phyloP scores from a whole-genome alignment of 2,113 vertebrate genomes.

The Erinaceus europaeus region DNA sequence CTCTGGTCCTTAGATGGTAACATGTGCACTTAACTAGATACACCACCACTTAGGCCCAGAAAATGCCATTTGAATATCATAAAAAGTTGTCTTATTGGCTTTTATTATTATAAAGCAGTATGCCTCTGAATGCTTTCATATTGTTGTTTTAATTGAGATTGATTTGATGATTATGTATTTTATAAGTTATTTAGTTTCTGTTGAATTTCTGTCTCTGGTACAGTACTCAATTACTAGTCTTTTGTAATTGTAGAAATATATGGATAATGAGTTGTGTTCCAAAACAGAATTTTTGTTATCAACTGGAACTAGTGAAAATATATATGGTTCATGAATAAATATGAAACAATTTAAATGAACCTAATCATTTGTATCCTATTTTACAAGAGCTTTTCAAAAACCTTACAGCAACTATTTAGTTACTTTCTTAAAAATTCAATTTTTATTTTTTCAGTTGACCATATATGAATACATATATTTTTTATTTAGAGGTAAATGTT shows the following conservation, averaged over 20 bases:
- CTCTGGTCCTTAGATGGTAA: too few species aligned
- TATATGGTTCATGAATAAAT: conserved; percentile 21
- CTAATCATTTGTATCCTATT: conserved; percentile 21
- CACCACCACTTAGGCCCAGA: too few species aligned
- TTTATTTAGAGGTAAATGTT: conserved; percentile 84
- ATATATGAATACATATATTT: conserved; percentile 58
- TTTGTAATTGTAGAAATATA: conserved; percentile 23
- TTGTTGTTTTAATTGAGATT: conserved; percentile 61
- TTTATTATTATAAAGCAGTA: conserved; percentile 40
- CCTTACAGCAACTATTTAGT: not conserved
- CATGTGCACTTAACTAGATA: too few species aligned
- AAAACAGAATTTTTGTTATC: conserved; percentile 20
- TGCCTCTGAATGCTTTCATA: conserved; percentile 27
- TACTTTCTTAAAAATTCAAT: conserved; percentile 50
- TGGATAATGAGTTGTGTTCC: conserved; percentile 12
- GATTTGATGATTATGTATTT: conserved; percentile 44
- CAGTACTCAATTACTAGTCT: conserved; percentile 17
- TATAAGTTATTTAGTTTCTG: not conserved
- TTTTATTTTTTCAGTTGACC: conserved; percentile 63
- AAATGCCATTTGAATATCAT: conserved; percentile 9
- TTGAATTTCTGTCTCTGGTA: conserved; percentile 37
- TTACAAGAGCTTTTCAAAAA: conserved; percentile 48
- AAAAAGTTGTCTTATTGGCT: conserved; percentile 22
- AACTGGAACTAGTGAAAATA: conserved; percentile 29
- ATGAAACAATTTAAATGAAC: conserved; percentile 32